Percentiles rank a stretch among this genome's conserved stretches.
Conservation (phyloP, 2,888 invertebrate genomes). For the Tethea ocularis region DNA sequence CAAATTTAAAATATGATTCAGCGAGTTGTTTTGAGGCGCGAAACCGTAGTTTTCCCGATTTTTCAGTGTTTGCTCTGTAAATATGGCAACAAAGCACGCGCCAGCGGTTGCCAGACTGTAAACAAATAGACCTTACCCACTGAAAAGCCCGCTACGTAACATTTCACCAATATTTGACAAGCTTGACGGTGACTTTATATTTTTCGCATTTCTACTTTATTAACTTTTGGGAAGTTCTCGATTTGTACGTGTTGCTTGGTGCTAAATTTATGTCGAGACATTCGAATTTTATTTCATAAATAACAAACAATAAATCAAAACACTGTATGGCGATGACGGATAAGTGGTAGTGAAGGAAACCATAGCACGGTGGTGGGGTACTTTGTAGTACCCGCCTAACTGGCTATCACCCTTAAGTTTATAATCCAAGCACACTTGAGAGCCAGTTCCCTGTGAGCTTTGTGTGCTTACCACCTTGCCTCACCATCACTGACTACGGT, state of each 20-base stretch:
- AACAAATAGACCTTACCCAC: slow-evolving; percentile 49
- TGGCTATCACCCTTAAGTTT: no score
- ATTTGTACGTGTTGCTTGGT: background rate
- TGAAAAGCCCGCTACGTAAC: slow-evolving; percentile 47
- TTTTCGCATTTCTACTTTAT: slow-evolving; percentile 19
- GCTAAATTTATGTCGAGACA: background rate
- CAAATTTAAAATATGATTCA: background rate
- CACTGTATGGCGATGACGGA: no score
- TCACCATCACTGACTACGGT: no score
- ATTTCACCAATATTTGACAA: slow-evolving; percentile 53
- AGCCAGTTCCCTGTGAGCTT: no score
- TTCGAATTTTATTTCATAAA: background rate
- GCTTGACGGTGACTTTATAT: slow-evolving; percentile 28
- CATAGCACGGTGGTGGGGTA: no score
- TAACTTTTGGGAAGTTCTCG: background rate
- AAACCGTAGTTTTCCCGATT: slow-evolving; percentile 42
- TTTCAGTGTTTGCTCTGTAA: slow-evolving; percentile 65
- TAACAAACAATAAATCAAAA: no score
- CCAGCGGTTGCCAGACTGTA: slow-evolving; percentile 59
- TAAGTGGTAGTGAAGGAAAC: no score
- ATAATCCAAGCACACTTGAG: no score
- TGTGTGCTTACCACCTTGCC: no score
- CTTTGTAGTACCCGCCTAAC: no score
- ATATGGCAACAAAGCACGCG: slow-evolving; percentile 58
- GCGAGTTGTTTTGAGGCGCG: background rate